phyloP scores from a whole-genome alignment of 2,797 vertebrate species.

The Anableps anableps region DNA sequence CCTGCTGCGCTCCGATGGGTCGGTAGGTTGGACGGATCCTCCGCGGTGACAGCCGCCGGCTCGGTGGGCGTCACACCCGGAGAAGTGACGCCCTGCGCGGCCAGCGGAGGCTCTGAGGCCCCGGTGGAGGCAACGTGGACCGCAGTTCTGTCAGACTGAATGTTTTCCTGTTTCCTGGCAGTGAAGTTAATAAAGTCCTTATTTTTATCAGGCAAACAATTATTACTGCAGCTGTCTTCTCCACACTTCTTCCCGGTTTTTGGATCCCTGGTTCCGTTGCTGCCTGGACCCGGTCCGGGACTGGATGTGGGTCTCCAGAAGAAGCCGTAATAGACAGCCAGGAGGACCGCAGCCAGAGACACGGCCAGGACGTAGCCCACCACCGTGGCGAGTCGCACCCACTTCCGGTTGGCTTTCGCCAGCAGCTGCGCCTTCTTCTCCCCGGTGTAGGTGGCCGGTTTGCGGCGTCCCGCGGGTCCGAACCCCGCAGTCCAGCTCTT shows the following conservation, averaged over 20 bases:
- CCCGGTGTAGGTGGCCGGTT: slow-evolving; percentile 90
- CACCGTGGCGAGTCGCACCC: slow-evolving; percentile 91
- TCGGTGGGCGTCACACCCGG: not conserved
- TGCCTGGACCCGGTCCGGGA: slow-evolving; percentile 17
- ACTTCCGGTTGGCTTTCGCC: slow-evolving; percentile 91
- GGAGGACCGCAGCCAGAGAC: slow-evolving; percentile 89
- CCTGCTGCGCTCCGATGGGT: slow-evolving; percentile 25
- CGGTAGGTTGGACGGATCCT: slow-evolving; percentile 56
- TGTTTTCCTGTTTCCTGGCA: not conserved
- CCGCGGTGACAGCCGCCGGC: slow-evolving; percentile 33
- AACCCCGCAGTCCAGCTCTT: slow-evolving; percentile 19
- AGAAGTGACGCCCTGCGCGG: not conserved
- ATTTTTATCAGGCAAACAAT: not conserved
- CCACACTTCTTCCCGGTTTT: not conserved
- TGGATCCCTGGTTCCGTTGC: slow-evolving; percentile 1
- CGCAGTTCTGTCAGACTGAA: not conserved
- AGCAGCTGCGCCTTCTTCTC: slow-evolving; percentile 92
- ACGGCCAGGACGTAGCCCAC: slow-evolving; percentile 91
- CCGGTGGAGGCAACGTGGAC: not conserved
- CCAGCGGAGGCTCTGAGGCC: not conserved
- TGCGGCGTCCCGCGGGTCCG: slow-evolving; percentile 80
- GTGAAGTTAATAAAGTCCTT: not conserved
- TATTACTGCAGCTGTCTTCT: not conserved
- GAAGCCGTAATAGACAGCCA: slow-evolving; percentile 92
- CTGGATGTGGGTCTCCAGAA: slow-evolving; percentile 86